Percentiles rank a stretch among this genome's conserved stretches.
These are phyloP conservation scores for Micrastur ruficollis DNA, from an alignment of 2,797 vertebrate genomes.

Conservation along the genomic window DNA sequence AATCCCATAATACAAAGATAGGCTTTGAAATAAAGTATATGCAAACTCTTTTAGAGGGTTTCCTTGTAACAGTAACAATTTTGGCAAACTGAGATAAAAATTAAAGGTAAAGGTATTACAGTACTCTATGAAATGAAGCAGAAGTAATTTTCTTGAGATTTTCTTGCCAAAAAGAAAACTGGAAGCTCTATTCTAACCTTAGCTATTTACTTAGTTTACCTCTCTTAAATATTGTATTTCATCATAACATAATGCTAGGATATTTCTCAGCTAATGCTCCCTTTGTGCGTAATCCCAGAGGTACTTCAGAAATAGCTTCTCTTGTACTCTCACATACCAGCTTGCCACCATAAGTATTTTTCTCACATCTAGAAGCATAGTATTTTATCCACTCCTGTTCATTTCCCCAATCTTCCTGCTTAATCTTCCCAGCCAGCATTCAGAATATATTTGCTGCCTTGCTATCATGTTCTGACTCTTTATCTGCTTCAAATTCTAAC, in stretches of 20 bases:
- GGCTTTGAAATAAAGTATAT: not conserved
- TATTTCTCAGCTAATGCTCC: not conserved
- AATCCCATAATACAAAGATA: not conserved
- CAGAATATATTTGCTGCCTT: not conserved
- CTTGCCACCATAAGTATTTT: not conserved
- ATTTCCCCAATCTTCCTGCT: not conserved
- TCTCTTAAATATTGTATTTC: not conserved
- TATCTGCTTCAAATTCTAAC: not conserved
- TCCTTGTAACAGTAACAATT: not conserved
- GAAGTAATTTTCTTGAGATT: not conserved
- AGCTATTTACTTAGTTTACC: not conserved
- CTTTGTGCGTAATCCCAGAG: not conserved
- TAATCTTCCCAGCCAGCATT: not conserved
- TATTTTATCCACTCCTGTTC: not conserved
- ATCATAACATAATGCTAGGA: not conserved
- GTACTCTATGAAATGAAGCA: not conserved
- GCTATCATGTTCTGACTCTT: not conserved
- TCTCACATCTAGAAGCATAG: not conserved
- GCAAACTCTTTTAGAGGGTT: not conserved
- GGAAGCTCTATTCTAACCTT: not conserved
- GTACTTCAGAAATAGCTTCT: not conserved
- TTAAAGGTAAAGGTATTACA: not conserved
- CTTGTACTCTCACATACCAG: not conserved
- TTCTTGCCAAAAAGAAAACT: not conserved
- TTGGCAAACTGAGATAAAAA: not conserved